These are phyloP conservation scores for Geopemphigus sp. DNA, from an alignment of 1,140 invertebrate species.

Conservation along the genomic window DNA sequence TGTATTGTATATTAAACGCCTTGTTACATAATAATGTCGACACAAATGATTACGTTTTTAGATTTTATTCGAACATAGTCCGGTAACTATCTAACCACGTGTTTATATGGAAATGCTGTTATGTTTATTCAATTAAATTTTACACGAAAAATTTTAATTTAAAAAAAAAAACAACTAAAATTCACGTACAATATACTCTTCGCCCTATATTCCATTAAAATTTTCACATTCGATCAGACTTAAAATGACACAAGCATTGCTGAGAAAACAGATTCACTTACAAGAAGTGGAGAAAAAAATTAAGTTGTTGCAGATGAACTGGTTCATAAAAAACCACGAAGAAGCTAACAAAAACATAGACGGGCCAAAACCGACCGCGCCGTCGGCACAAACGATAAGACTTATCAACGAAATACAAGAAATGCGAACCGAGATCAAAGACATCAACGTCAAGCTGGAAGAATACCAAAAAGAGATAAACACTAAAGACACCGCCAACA, in stretches of 20 bases:
- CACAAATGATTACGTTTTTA: too few species aligned
- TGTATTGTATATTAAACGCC: too few species aligned
- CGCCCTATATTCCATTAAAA: too few species aligned
- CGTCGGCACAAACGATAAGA: neutral
- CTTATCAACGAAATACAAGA: neutral
- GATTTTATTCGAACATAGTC: too few species aligned
- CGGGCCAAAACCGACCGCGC: neutral
- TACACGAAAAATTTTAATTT: too few species aligned
- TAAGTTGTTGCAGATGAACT: conserved; percentile 21
- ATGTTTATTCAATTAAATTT: too few species aligned
- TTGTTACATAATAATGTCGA: too few species aligned
- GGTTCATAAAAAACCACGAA: conserved; percentile 29
- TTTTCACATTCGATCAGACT: too few species aligned
- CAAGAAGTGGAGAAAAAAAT: conserved; percentile 34
- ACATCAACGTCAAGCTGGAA: neutral
- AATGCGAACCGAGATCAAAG: neutral
- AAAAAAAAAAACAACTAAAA: too few species aligned
- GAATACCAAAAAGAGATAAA: neutral
- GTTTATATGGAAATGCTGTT: too few species aligned
- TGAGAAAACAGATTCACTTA: conserved; percentile 3
- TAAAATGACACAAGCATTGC: neutral
- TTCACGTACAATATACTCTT: too few species aligned
- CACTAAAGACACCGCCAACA: neutral
- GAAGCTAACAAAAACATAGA: neutral
- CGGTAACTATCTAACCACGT: too few species aligned